Conservation (phyloP, 2,113 vertebrate species). For the Ceyx melanurus region DNA sequence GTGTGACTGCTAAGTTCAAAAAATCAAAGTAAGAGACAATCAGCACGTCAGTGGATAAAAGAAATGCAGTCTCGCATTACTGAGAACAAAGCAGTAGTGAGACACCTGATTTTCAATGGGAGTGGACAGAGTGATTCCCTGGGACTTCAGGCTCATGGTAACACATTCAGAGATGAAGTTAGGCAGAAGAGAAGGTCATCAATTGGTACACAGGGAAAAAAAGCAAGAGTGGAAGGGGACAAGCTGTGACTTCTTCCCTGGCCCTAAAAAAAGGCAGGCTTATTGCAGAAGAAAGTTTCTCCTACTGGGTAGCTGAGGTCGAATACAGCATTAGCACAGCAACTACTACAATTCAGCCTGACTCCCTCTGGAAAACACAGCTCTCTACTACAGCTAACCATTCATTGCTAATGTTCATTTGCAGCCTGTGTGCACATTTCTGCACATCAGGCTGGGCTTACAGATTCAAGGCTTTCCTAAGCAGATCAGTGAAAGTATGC, state of each 20-base stretch:
- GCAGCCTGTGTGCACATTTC: background rate
- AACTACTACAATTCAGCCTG: background rate
- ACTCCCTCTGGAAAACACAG: background rate
- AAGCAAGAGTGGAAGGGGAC: background rate
- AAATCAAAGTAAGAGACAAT: background rate
- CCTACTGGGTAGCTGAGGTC: accelerated
- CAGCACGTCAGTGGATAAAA: background rate
- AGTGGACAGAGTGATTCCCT: accelerated
- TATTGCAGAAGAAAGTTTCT: background rate
- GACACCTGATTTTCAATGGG: background rate
- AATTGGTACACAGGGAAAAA: accelerated
- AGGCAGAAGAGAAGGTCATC: background rate
- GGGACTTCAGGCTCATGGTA: accelerated
- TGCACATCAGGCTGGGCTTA: background rate
- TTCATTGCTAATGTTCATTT: background rate
- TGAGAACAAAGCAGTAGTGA: background rate
- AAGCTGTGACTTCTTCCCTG: background rate
- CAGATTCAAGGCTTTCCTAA: background rate
- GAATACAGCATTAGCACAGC: background rate
- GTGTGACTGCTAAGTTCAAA: background rate
- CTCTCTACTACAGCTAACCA: background rate
- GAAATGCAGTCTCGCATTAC: background rate
- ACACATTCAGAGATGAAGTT: background rate
- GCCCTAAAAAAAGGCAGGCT: background rate
- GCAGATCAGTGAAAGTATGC: conserved; percentile 30